Percentiles rank a stretch among this genome's conserved stretches.
Evolutionary conservation across 1,140 invertebrate genomes (phyloP).

Genomic region (Brachionus sp.): DNA sequence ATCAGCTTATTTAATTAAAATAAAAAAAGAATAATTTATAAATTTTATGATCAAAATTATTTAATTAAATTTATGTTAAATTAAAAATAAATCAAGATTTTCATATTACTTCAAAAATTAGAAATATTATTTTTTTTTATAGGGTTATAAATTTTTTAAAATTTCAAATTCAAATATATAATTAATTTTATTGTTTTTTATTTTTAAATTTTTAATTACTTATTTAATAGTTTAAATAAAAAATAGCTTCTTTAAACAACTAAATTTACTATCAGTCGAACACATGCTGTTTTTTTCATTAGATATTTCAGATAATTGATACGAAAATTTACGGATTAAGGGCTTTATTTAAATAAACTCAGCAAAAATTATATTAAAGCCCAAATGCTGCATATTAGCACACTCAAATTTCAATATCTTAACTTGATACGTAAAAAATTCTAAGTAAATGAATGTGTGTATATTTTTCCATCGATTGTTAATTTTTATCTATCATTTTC

Average conservation of each 20-base stretch:
- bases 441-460: slow-evolving; percentile 6
- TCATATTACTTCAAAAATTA: no score
- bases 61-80: no score
- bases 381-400: neutral
- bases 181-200: no score
- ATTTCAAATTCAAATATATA: no score
- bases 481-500: slow-evolving; percentile 22
- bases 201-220: neutral
- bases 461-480: slow-evolving; percentile 24
- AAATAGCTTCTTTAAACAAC: neutral
- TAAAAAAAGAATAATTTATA: no score
- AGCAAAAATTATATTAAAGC: neutral
- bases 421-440: neutral
- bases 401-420: neutral
- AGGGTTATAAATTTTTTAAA: no score
- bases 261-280: neutral
- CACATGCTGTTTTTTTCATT: neutral
- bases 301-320: neutral
- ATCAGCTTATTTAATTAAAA: no score
- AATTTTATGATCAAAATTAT: no score
- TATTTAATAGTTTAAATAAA: no score
- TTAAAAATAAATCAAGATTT: no score
- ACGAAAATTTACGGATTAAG: neutral
- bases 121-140: no score
- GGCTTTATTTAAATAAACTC: neutral